Evolutionary conservation across 2,113 vertebrate species (phyloP).

Genomic region (Datnioides undecimradiatus): DNA sequence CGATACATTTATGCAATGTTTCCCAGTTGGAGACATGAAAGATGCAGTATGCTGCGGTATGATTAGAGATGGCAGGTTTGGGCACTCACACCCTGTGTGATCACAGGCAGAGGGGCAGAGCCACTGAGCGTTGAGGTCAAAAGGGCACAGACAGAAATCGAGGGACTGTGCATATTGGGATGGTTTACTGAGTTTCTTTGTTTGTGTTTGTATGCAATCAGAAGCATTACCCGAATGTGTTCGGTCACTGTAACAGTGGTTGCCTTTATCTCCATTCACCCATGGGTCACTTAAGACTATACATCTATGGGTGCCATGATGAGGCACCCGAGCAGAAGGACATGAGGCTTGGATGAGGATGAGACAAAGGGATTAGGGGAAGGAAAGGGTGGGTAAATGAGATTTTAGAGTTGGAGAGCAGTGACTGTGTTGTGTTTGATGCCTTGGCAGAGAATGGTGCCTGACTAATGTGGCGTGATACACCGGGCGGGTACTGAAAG

Average conservation of each 20-base stretch:
- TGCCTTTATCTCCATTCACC: slow-evolving; percentile 51
- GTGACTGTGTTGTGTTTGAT: slow-evolving; percentile 62
- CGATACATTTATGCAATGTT: slow-evolving; percentile 24
- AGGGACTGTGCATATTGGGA: slow-evolving; percentile 14
- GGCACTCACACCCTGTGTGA: slow-evolving; percentile 25
- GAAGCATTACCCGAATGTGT: slow-evolving; percentile 48
- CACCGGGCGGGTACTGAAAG: slow-evolving; percentile 74
- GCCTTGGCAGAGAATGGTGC: slow-evolving; percentile 82
- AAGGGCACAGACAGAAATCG: slow-evolving; percentile 32
- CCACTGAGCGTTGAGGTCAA: slow-evolving; percentile 24
- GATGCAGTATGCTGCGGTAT: slow-evolving; percentile 12
- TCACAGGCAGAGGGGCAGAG: slow-evolving; percentile 18
- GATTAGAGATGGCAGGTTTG: slow-evolving; percentile 57
- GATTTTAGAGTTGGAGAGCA: slow-evolving; percentile 55
- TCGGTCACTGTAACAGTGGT: slow-evolving; percentile 52
- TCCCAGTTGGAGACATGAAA: slow-evolving; percentile 38
- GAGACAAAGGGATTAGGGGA: slow-evolving; percentile 55
- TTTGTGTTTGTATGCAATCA: slow-evolving; percentile 51
- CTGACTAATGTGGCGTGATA: slow-evolving; percentile 85
- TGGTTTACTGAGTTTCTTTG: slow-evolving; percentile 54
- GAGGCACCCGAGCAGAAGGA: slow-evolving; percentile 52
- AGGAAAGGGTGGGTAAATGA: slow-evolving; percentile 43
- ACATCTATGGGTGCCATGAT: slow-evolving; percentile 41
- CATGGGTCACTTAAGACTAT: slow-evolving; percentile 42
- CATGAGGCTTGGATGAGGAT: slow-evolving; percentile 46